Evolutionary conservation across 1,140 invertebrate genomes (phyloP), one percentile per base, ranked within the genome.

Genomic region (Ips typographus): DNA sequence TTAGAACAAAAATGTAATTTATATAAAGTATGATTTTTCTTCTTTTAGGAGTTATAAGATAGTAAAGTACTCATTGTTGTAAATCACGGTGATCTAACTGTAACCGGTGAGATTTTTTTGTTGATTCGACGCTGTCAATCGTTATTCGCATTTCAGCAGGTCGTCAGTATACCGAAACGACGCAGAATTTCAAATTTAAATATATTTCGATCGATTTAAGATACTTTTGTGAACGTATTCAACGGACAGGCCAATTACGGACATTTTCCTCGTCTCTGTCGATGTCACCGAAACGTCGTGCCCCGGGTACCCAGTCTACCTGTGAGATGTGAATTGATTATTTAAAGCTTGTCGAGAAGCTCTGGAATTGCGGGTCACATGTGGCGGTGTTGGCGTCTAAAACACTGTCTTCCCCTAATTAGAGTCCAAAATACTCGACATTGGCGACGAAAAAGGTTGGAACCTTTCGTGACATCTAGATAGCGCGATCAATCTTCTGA

Each of bases 281-380:
- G 40, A 44, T 62, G 60, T 62, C 60, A 62, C 40, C 44, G 60
- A 62, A 49, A 62, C 49, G 60, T 62, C 60, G 42, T 43, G 37
- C 40, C 60, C 7, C 22, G 22, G 60, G 44, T 49, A 49, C 44
- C 44, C 44, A 41, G 60, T 62, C 60, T 62, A 44, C 40, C 44
- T 62, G 40, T 44, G 60, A 62, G 60, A 62, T 62, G 60, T 62
- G 60, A 62, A 62, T 62, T 62, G 60, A 62, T 62, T 62, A 62
- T 62, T 62, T 62, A 44, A 62, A 62, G 60, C 60, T 44, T 44
- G 60, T 44, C 7, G 60, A 62, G 43, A 62, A 62, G 60, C 40
- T 62, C 22, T 37, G 41, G 60, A 62, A 62, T 62, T 44, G 41
- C 60, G 42, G 49, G 60, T 62, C 60, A 62, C 60, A 47, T 62